phyloP scores from a whole-genome alignment of 1,140 invertebrate species.

The Monomorium pharaonis region DNA sequence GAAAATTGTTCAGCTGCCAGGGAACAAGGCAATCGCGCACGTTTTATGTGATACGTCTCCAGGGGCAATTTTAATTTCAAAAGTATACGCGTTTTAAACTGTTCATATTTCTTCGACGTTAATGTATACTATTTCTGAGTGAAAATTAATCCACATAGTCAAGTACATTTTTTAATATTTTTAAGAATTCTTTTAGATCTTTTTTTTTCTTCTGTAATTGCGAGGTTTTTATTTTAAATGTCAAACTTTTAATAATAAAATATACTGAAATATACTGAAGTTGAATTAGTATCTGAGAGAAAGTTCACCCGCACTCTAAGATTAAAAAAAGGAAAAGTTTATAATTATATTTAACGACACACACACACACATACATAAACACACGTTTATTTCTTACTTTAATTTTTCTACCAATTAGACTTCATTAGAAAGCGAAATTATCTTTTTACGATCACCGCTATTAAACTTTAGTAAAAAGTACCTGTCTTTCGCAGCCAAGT shows the following conservation, averaged over 20 bases:
- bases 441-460: not conserved
- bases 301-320: too few species aligned
- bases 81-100: not conserved
- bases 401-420: not conserved
- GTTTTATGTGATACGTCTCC: not conserved
- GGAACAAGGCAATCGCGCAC: not conserved
- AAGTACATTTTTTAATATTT: too few species aligned
- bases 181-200: too few species aligned
- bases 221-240: too few species aligned
- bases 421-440: not conserved
- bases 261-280: too few species aligned
- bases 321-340: not conserved
- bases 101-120: too few species aligned
- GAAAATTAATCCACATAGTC: too few species aligned
- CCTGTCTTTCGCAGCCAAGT: not conserved
- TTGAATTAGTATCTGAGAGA: too few species aligned
- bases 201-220: too few species aligned
- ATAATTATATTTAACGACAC: not conserved
- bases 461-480: not conserved
- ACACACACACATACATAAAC: not conserved
- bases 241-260: too few species aligned
- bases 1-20: conserved; percentile 27
- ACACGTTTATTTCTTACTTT: not conserved
- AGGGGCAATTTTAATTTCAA: not conserved
- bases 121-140: too few species aligned